phyloP scores from a whole-genome alignment of 2,113 vertebrate genomes.

The Balaeniceps rex region DNA sequence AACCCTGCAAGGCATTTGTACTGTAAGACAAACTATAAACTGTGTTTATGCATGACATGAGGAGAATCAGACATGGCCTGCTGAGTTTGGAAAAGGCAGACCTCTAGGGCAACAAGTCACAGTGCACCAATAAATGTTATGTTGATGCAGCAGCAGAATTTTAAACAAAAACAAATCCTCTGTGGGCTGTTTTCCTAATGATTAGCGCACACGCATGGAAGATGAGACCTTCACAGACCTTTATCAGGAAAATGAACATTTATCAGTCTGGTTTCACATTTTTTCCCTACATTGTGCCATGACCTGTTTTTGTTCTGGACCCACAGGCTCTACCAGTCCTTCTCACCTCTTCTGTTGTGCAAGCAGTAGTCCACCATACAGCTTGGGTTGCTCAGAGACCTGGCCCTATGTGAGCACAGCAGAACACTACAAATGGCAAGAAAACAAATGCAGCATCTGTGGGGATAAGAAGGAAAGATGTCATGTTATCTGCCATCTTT shows the following conservation, averaged over 20 bases:
- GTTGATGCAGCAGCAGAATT: conserved; percentile 10
- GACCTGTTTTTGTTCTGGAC: background rate
- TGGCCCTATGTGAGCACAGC: background rate
- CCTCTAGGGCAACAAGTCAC: background rate
- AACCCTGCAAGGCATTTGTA: background rate
- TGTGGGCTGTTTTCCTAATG: background rate
- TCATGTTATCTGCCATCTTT: background rate
- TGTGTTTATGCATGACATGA: background rate
- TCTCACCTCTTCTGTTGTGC: background rate
- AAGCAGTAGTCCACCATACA: background rate
- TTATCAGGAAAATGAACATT: background rate
- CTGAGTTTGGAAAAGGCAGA: background rate
- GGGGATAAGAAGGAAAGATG: background rate
- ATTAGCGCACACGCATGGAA: background rate
- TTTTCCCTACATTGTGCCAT: background rate
- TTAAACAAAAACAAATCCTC: conserved; percentile 12
- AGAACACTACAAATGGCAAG: background rate
- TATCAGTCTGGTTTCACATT: background rate
- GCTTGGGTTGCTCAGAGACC: background rate
- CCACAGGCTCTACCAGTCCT: background rate
- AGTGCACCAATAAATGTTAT: background rate
- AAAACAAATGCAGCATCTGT: background rate
- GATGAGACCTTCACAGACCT: background rate
- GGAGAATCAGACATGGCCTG: background rate
- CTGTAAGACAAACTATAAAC: background rate